Conservation (phyloP, 2,888 invertebrate genomes). For the Odontothrips loti region DNA sequence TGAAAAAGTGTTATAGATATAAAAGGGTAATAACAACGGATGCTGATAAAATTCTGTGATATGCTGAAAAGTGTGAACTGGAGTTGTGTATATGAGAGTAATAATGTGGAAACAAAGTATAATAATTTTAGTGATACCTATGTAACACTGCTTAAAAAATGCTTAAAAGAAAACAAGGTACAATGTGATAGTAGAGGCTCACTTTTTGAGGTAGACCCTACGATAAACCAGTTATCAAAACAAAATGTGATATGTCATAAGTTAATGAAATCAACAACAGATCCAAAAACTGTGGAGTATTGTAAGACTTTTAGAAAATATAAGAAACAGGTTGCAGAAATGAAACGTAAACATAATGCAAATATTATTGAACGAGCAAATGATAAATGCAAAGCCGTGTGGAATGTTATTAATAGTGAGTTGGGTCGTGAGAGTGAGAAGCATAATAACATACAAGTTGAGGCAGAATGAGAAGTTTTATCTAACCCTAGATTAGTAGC, state of each 20-base stretch:
- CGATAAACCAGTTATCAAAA: slow-evolving; percentile 11
- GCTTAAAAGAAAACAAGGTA: no score
- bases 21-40: not conserved
- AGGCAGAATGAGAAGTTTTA: not conserved
- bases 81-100: not conserved
- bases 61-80: slow-evolving; percentile 10
- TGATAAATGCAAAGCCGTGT: slow-evolving; percentile 5
- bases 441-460: not conserved
- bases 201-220: not conserved
- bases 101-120: not conserved
- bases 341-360: slow-evolving; percentile 27
- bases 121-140: slow-evolving; percentile 24
- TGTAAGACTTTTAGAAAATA: slow-evolving; percentile 21
- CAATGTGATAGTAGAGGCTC: no score
- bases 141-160: not conserved
- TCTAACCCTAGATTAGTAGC: slow-evolving; percentile 15
- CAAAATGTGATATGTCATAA: not conserved
- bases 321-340: slow-evolving; percentile 3
- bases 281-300: not conserved
- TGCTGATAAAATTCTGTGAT: slow-evolving; percentile 1
- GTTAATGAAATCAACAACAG: slow-evolving; percentile 13
- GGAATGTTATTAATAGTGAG: not conserved
- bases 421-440: not conserved
- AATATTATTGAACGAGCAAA: slow-evolving; percentile 7
- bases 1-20: not conserved